A percentile compares a stretch with the other conserved stretches of the same genome.
Conservation (phyloP, 2,888 invertebrate species). For the Dryobotodes eremita region DNA sequence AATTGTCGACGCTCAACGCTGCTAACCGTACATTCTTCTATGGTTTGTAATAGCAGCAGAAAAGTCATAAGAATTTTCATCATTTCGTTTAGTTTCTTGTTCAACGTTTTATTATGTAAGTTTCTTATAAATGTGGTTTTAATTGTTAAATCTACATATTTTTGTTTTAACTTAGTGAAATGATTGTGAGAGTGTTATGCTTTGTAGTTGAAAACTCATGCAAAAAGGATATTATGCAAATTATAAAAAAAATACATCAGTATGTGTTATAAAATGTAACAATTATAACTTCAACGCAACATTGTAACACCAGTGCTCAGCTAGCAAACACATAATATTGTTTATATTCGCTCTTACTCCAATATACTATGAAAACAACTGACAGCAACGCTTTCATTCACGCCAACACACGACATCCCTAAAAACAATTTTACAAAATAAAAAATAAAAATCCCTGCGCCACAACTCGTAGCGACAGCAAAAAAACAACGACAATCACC, state of each 20-base stretch:
- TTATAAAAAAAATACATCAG: not conserved
- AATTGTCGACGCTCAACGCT: conserved; percentile 86
- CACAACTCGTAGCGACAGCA: conserved; percentile 43
- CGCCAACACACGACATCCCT: conserved; percentile 33
- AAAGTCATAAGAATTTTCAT: conserved; percentile 59
- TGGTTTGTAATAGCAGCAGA: conserved; percentile 78
- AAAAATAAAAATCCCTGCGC: conserved; percentile 36
- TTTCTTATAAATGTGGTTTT: conserved; percentile 25
- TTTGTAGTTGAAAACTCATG: not conserved
- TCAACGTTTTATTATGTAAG: conserved; percentile 13
- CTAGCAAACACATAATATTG: conserved; percentile 3
- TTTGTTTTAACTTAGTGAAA: not conserved
- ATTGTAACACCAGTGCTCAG: conserved; percentile 6
- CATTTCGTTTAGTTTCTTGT: conserved; percentile 44
- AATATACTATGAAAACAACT: conserved; percentile 34
- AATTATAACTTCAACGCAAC: conserved; percentile 25
- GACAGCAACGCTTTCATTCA: conserved; percentile 42
- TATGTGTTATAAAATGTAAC: not conserved
- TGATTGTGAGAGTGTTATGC: not conserved
- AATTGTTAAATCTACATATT: conserved; percentile 2
- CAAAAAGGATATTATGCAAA: not conserved
- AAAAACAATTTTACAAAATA: conserved; percentile 42
- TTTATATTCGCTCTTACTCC: conserved; percentile 21
- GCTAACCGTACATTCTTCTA: conserved; percentile 87
- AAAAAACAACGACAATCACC: conserved; percentile 28